Evolutionary conservation across 2,888 invertebrate genomes (phyloP).

Genomic region (Cryptocephalus moraei): DNA sequence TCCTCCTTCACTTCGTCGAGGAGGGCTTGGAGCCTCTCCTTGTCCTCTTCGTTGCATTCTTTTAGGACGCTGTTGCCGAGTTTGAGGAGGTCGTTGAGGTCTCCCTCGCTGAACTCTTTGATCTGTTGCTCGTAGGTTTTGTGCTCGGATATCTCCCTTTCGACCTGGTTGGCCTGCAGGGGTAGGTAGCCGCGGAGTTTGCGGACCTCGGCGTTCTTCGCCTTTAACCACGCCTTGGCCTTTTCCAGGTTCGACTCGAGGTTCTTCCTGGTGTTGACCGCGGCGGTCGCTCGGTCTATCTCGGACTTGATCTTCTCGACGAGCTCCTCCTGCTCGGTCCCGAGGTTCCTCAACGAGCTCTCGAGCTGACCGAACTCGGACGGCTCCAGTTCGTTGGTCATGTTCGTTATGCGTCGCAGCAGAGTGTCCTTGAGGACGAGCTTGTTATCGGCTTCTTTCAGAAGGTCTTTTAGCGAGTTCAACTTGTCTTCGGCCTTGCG

Average conservation of each 20-base stretch:
- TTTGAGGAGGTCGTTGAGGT: slow-evolving; percentile 63
- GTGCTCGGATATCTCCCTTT: slow-evolving; percentile 67
- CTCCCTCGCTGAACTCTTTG: slow-evolving; percentile 65
- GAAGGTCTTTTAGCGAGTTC: slow-evolving; percentile 58
- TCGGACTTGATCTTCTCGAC: slow-evolving; percentile 61
- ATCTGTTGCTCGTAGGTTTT: slow-evolving; percentile 68
- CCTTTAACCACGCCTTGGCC: slow-evolving; percentile 70
- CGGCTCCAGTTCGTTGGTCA: slow-evolving; percentile 77
- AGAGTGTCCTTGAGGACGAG: slow-evolving; percentile 72
- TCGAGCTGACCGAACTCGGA: slow-evolving; percentile 74
- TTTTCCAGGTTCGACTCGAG: slow-evolving; percentile 71
- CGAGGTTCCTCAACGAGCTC: slow-evolving; percentile 58
- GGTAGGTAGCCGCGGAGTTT: slow-evolving; percentile 69
- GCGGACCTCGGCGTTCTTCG: slow-evolving; percentile 64
- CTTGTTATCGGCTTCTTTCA: slow-evolving; percentile 79
- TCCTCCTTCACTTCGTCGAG: slow-evolving; percentile 60
- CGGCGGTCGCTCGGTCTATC: slow-evolving; percentile 59
- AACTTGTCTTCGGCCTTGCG: slow-evolving; percentile 66
- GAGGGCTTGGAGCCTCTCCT: slow-evolving; percentile 52
- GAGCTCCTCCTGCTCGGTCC: slow-evolving; percentile 65
- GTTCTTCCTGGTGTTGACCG: slow-evolving; percentile 61
- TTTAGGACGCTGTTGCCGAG: slow-evolving; percentile 67
- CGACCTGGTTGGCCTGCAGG: slow-evolving; percentile 70
- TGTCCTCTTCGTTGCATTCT: slow-evolving; percentile 68
- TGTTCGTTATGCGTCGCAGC: slow-evolving; percentile 71